A percentile compares a stretch with the other conserved stretches of the same genome.
phyloP scores from a whole-genome alignment of 2,797 vertebrate genomes.

The Rhabdomys pumilio region DNA sequence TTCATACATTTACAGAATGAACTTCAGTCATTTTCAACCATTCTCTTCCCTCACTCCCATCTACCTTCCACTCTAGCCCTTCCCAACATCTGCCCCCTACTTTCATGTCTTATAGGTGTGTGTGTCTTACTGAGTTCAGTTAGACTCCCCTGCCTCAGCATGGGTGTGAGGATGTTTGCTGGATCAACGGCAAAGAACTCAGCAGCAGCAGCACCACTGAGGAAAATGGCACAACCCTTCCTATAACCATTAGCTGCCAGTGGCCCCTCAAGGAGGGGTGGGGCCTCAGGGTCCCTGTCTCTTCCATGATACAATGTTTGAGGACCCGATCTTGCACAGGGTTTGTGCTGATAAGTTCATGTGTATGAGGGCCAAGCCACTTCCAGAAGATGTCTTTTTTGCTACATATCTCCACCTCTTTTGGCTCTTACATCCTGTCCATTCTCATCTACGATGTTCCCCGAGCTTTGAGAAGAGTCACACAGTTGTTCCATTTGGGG shows the following conservation, averaged over 20 bases:
- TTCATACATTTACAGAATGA: not conserved
- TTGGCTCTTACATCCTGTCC: too few species aligned
- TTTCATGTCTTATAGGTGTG: not conserved
- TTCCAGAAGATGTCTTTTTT: not conserved
- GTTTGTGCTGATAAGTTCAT: not conserved
- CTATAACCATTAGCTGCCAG: not conserved
- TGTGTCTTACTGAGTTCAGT: too few species aligned
- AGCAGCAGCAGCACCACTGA: not conserved
- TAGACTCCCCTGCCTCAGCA: not conserved
- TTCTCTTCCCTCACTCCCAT: too few species aligned
- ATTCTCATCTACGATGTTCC: not conserved
- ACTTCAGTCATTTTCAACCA: not conserved
- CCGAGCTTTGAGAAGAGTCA: not conserved
- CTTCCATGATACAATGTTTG: not conserved
- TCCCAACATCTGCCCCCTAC: not conserved
- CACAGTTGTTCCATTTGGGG: not conserved
- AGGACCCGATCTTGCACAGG: not conserved
- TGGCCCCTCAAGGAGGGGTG: not conserved
- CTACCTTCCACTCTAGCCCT: not conserved
- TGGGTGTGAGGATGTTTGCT: not conserved
- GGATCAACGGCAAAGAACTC: too few species aligned
- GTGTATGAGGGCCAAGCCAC: not conserved
- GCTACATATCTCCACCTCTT: not conserved
- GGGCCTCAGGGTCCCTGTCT: not conserved
- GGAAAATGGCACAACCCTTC: not conserved